Base-by-base conservation (phyloP, 92 coral and sea anemone genomes). In the Umimayanthus kanabou region DNA sequence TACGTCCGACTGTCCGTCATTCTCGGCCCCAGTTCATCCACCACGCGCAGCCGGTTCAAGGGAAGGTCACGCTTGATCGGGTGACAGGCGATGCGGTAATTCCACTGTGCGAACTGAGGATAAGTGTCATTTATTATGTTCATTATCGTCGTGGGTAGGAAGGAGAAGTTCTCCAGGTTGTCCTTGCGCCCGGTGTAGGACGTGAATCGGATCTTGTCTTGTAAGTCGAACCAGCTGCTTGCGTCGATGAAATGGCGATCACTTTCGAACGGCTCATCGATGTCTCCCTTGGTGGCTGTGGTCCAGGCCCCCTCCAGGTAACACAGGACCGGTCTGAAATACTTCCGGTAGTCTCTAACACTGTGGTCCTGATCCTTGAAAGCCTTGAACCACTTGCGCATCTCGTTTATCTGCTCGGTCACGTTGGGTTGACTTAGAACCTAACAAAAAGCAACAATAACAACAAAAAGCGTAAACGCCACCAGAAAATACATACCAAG, bases 171-270 rank as follows among this genome's bases (percentile, higher is more conserved):
- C 80, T 96, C 98, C 64, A 96, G 85, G 82, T 96, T 95, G 85
- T 96, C 98, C 87, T 96, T 96, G 6, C 98, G 90, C 25, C 98
- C 98, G 2, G 98, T 88, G 85, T 96, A 96, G 4, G 98, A 94
- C 30, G 98, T 96, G 88, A 96, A 96, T 64, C 98, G 94, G 61
- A 96, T 89, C 90, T 96, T 96, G 75, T 94, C 98, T 67, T 96
- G 98, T 42, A 96, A 78, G 76, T 96, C 98, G 75, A 94, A 94
- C 98, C 98, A 96, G 73, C 92, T 89, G 16, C 72, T 77, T 1
- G 98, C 98, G 89, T 96, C 98, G 20, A 96, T 91, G 57, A 96
- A 96, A 86, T 96, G 98, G 10, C 98, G 85, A 85, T 96, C 98
- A 58, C 98, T 96, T 70, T 93, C 98, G 77, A 96, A 96, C 0